Evolutionary conservation across 2,113 vertebrate species (phyloP).

Genomic region (Vombatus ursinus): DNA sequence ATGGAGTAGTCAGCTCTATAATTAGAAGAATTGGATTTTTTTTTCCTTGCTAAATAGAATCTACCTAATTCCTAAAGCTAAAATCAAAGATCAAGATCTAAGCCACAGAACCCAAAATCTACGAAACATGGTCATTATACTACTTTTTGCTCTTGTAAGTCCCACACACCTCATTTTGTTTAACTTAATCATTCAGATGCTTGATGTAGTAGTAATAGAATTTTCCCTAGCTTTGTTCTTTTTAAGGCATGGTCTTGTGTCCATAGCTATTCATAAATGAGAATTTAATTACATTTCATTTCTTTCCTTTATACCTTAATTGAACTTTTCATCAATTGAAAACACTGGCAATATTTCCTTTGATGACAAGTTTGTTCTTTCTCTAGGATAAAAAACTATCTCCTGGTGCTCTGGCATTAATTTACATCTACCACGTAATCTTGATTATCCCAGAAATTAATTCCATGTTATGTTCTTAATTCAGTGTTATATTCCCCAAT

Average conservation of each 20-base stretch:
- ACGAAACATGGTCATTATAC: not conserved
- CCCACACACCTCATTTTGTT: not conserved
- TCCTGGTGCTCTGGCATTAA: not conserved
- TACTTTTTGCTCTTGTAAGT: not conserved
- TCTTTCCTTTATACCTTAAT: not conserved
- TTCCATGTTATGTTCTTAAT: not conserved
- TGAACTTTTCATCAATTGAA: not conserved
- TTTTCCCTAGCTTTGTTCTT: not conserved
- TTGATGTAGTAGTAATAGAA: not conserved
- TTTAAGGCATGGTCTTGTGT: not conserved
- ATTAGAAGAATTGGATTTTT: not conserved
- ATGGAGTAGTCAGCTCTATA: not conserved
- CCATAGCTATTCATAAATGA: not conserved
- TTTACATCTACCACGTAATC: not conserved
- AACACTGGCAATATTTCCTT: not conserved
- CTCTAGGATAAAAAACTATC: not conserved
- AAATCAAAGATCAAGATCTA: not conserved
- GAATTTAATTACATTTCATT: not conserved
- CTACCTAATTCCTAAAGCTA: not conserved
- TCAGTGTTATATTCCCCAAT: not conserved
- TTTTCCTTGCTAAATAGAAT: not conserved
- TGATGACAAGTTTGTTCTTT: not conserved
- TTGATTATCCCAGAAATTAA: not conserved
- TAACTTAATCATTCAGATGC: not conserved
- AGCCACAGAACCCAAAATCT: not conserved